Base-by-base conservation (phyloP, 2,113 vertebrate species). In the Probosciger aterrimus region DNA sequence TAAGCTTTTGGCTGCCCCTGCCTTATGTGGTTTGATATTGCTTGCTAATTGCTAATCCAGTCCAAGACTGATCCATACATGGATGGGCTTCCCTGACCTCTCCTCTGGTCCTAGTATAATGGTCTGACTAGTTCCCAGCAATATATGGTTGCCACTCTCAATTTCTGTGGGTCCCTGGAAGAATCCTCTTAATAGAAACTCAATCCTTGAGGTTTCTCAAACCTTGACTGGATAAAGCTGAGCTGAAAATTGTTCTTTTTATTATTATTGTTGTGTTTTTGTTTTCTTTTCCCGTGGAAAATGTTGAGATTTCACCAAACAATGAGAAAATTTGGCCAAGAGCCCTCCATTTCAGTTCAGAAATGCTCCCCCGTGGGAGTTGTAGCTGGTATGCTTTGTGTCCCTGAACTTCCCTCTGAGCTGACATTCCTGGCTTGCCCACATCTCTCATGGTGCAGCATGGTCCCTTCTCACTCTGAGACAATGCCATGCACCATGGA, bases 301-400 rank as follows among this genome's bases (percentile, higher is more conserved):
- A 96, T 82, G 64, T 79, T 92, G 92, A 95, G 89, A 97, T 93
- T 95, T 93, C 81, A 95, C 81, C 81, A 93, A 94, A 95, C 91
- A 96, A 97, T 97, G 91, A 95, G 87, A 91, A 93, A 28, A 30
- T 89, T 96, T 97, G 94, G 95, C 93, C 70, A 75, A 37, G 77
- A 89, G 86, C 95, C 91, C 74, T 93, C 69, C 91, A 93, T 95
- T 97, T 95, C 83, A 87, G 83, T 31, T 92, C 81, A 95, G 83
- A 94, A 95, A 93, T 82, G 62, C 33, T 91, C 39, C 62, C 94
- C 65, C 0, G 0, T 91, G 95, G 92, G 96, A 96, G 47, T 39
- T 86, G 74, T 82, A 93, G 83, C 89, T 96, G 83, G 93, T 96
- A 95, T 95, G 96, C 89, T 96, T 96, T 95, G 91, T 97, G 83